Evolutionary conservation across 2,888 invertebrate species (phyloP), one percentile per base, ranked within the genome.

Genomic region (Cepaea hortensis): DNA sequence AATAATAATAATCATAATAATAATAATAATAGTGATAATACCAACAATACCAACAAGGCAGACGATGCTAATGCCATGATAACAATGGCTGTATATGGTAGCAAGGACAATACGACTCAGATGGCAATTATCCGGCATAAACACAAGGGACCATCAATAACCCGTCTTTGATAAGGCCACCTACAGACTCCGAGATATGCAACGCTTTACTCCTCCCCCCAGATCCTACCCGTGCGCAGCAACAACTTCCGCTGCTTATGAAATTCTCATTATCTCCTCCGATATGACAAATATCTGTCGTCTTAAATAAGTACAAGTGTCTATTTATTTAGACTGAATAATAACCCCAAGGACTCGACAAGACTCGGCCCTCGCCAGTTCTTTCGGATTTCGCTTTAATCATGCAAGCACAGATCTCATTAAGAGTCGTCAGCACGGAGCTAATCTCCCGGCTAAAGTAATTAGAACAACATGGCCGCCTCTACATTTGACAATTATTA

Each of bases 231-330:
- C 35, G 35, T 55, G 7, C 55, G 55, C 79, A 15, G 4, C 62
- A 35, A 35, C 62, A 35, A 79, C 79, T 62, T 62, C 79, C 79
- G 23, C 61, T 62, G 9, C 62, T 62, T 62, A 15, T 62, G 79
- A 79, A 62, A 62, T 81, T 81, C 48, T 81, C 70, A 70, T 81
- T 81, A 81, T 81, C 46, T 81, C 68, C 68, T 68, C 48, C 50
- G 81, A 79, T 62, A 62, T 23, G 79, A 23, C 79, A 79, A 79
- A 79, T 79, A 79, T n/a, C 65, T 84, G 62, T 79, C 68, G 23
- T 48, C 79, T 70, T 85, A 55, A 65, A 76, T 85, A 85, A 85
- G 85, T 85, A 76, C 85, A 85, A 85, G 85, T 79, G 85, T 68
- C 85, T 85, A 85, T 85, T 85, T 85, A 85, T 77, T 75, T 85